Evolutionary conservation across 2,888 invertebrate species (phyloP), one percentile per base, ranked within the genome.

Genomic region (Caradrina clavipalpis): DNA sequence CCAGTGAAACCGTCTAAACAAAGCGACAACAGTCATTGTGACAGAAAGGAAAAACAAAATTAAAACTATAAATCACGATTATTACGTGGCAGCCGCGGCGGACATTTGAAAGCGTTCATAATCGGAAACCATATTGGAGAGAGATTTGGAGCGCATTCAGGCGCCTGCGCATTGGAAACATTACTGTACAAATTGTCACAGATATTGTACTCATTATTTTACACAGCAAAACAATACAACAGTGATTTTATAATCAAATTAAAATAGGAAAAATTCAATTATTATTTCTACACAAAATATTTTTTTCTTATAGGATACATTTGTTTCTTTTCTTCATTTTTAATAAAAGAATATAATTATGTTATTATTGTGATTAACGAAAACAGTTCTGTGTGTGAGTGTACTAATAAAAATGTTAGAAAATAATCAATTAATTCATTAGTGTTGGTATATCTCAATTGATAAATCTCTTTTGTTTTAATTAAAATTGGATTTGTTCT

Each of bases 81-180:
- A 74, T 78, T 19, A 42, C 60, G 26, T 76, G 82, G 61, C 84
- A 81, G 42, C 67, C 84, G 70, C 76, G 69, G 45, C 81, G 76
- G 55, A 68, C 58, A 71, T 69, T 73, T 55, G 84, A 84, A 84
- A 84, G 84, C 84, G 84, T 84, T 76, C 62, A 80, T 78, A 81
- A 83, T 84, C 69, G 42, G 47, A 50, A 78, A 75, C 75, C 71
- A 71, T 79, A 78, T 70, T 75, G 75, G 49, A 73, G 56, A 53
- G 62, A 66, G 70, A 73, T 67, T 73, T 22, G 63, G 67, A 78
- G 76, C 76, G 56, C 59, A 17, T 26, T 13, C 47, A 49, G 56
- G 66, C 45, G 61, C 49, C 50, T 58, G 54, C 26, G 10, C 39
- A 22, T 22, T 53, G 55, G 15, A 42, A 67, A 65, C 62, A 60